phyloP scores from a whole-genome alignment of 2,888 invertebrate genomes.

The Eilema griseolum region DNA sequence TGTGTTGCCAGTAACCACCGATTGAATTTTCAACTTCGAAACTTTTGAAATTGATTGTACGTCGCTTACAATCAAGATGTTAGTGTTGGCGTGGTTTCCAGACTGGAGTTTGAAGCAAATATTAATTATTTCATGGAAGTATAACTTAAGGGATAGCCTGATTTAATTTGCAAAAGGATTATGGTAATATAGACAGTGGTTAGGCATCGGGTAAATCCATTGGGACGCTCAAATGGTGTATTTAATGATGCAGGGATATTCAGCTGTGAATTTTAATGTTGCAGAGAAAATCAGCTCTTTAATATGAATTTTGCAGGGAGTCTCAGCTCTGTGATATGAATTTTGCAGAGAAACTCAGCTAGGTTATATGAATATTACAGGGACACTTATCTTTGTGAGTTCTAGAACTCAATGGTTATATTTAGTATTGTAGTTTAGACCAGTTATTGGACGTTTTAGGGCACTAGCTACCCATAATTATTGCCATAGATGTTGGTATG shows the following conservation, averaged over 20 bases:
- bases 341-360: no score
- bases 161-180: no score
- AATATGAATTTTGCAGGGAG: no score
- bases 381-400: no score
- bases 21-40: constrained; percentile 47
- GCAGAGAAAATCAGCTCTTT: no score
- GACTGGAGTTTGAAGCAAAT: neutral
- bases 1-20: constrained; percentile 35
- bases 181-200: neutral
- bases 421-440: no score
- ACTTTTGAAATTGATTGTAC: constrained; percentile 45
- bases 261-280: neutral
- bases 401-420: no score
- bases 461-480: no score
- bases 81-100: constrained; percentile 3
- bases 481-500: no score
- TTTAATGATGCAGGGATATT: neutral
- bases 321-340: no score
- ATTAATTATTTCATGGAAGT: constrained; percentile 2
- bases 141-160: neutral
- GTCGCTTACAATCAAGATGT: neutral
- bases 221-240: neutral
- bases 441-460: no score
- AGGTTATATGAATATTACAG: no score
- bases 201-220: neutral